Conservation (phyloP, 2,113 vertebrate genomes). For the Lasiurus cinereus region DNA sequence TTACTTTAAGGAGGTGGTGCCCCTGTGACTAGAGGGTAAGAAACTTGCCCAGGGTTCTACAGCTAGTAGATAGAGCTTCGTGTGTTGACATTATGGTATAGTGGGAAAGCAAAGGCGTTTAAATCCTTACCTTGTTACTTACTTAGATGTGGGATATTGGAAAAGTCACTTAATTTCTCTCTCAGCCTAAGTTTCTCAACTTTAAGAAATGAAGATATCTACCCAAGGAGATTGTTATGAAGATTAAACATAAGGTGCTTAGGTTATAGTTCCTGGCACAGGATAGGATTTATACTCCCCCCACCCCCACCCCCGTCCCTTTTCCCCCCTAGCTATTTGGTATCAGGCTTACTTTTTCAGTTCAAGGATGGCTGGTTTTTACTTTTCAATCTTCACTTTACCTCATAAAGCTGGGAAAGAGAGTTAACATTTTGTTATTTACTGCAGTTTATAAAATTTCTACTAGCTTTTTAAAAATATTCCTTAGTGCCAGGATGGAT, state of each 20-base stretch:
- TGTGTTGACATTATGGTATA: background rate
- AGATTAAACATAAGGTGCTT: background rate
- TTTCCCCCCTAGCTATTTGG: background rate
- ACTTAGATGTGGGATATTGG: conserved; percentile 16
- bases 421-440: conserved; percentile 41
- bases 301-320: no score
- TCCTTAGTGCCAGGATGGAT: conserved; percentile 19
- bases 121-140: conserved; percentile 38
- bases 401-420: conserved; percentile 43
- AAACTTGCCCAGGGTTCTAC: background rate
- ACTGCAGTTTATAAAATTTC: conserved; percentile 34
- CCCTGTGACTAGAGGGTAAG: conserved; percentile 14
- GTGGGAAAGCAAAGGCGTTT: conserved; percentile 9
- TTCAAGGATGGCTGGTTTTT: conserved; percentile 24
- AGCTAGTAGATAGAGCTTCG: background rate
- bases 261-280: conserved; percentile 46
- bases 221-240: background rate
- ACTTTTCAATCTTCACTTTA: background rate
- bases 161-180: conserved; percentile 40
- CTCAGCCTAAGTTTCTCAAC: conserved; percentile 34
- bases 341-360: background rate
- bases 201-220: background rate
- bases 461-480: conserved; percentile 62
- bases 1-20: conserved; percentile 13
- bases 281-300: background rate